Base-by-base conservation (phyloP, 2,797 vertebrate genomes). In the Xiphorhynchus erythropygius region DNA sequence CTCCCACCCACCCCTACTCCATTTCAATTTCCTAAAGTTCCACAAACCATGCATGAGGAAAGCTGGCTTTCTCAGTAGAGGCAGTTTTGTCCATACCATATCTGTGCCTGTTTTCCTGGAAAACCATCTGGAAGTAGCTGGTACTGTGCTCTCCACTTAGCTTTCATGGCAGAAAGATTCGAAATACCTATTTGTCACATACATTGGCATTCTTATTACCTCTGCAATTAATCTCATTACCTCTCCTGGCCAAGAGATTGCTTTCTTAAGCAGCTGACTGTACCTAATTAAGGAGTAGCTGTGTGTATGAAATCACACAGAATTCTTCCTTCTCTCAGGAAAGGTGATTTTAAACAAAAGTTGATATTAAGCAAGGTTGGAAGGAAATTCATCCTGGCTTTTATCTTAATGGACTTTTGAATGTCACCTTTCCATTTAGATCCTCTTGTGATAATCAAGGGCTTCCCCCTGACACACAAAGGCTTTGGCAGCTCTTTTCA, bases 391-490 rank as follows among this genome's bases (percentile, higher is more conserved):
- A 94, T 89, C 74, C 77, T 78, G 78, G 74, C 89, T 96, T 92
- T 94, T 91, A 94, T 91, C 93, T 93, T 97, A 94, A 95, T 89
- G 73, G 79, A 64, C 77, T 90, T 96, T 75, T 89, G 86, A 96
- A 96, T 90, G 93, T 95, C 93, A 96, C 85, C 92, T 90, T 96
- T 89, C 64, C 33, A 69, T 82, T 96, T 89, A 95, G 87, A 94
- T 93, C 52, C 39, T 88, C 82, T 85, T 88, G 79, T 85, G 84
- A 94, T 89, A 96, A 93, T 81, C 79, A 90, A 76, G 65, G 81
- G 56, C 87, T 93, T 90, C 89, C 83, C 77, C 87, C 75, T 76
- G 81, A 71, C 70, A 92, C 62, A 90, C 64, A 90, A 91, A 94
- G 83, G 62, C 78, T 93, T 83, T 91, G 87, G 65, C 82, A 92